Evolutionary conservation across 2,888 invertebrate genomes (phyloP).

Genomic region (Stenurella melanura): DNA sequence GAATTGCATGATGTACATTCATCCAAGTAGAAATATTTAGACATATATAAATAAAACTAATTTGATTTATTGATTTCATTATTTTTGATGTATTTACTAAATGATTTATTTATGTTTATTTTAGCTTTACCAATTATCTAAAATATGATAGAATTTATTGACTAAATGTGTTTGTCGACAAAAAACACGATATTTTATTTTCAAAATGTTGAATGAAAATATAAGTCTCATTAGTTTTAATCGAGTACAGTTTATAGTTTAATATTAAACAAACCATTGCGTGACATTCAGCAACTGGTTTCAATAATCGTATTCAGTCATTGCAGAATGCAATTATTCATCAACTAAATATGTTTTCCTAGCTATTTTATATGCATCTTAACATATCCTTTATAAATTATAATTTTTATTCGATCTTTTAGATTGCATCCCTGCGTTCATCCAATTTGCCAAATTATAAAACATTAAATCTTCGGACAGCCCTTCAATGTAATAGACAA

Average conservation of each 20-base stretch:
- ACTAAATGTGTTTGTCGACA: constrained; percentile 1
- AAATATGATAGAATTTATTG: not conserved
- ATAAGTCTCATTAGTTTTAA: not conserved
- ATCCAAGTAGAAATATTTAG: constrained; percentile 23
- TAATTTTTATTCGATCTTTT: too few relatives aligned
- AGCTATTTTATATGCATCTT: too few relatives aligned
- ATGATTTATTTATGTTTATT: constrained; percentile 23
- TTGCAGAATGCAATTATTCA: not conserved
- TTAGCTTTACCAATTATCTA: constrained; percentile 16
- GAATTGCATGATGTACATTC: constrained; percentile 31
- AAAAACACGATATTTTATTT: not conserved
- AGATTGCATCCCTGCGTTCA: too few relatives aligned
- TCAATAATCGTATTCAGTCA: not conserved
- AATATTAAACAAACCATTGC: not conserved
- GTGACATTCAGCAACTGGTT: not conserved
- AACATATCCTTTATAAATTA: too few relatives aligned
- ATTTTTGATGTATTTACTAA: constrained; percentile 5
- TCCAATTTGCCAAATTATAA: too few relatives aligned
- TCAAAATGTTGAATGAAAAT: not conserved
- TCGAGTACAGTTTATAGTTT: not conserved
- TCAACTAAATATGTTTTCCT: not conserved
- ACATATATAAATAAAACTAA: constrained; percentile 28
- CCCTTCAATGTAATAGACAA: too few relatives aligned
- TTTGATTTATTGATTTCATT: constrained; percentile 28
- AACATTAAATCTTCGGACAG: too few relatives aligned